phyloP scores from a whole-genome alignment of 2,888 invertebrate species.

The Macropis europaea region DNA sequence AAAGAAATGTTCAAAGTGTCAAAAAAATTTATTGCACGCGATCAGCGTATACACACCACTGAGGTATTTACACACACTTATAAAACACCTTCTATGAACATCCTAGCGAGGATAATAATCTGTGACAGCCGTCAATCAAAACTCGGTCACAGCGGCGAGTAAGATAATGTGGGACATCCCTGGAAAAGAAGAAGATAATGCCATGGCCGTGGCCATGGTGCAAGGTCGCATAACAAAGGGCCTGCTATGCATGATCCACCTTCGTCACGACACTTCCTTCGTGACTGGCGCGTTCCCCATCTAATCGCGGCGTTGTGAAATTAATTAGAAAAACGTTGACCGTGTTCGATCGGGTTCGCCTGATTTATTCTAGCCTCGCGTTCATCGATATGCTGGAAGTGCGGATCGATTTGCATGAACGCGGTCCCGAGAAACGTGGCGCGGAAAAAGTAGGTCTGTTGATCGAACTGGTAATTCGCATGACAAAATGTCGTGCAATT shows the following conservation, averaged over 20 bases:
- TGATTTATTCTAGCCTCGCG: conserved; percentile 32
- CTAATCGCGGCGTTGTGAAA: conserved; percentile 22
- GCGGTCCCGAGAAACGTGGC: conserved; percentile 5
- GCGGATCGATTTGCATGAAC: conserved; percentile 37
- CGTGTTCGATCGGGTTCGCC: not conserved
- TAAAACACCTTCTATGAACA: no score
- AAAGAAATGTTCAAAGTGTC: no score
- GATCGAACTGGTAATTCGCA: conserved; percentile 10
- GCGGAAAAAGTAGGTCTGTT: conserved; percentile 27
- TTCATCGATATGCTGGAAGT: conserved; percentile 38
- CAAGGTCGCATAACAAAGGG: conserved; percentile 36
- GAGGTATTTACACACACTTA: no score
- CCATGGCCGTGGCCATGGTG: conserved; percentile 7
- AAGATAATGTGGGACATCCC: not conserved
- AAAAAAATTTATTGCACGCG: no score
- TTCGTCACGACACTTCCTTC: conserved; percentile 31
- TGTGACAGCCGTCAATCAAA: not conserved
- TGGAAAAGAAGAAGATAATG: conserved; percentile 5
- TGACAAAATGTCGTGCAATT: conserved; percentile 4
- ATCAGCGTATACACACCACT: no score
- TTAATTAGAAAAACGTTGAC: conserved; percentile 35
- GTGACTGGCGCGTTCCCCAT: conserved; percentile 17
- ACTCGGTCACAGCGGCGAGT: not conserved
- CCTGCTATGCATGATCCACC: conserved; percentile 13
- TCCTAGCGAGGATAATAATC: no score